Evolutionary conservation across 2,113 vertebrate genomes (phyloP), one percentile per base, ranked within the genome.

Genomic region (Catharus minimus): DNA sequence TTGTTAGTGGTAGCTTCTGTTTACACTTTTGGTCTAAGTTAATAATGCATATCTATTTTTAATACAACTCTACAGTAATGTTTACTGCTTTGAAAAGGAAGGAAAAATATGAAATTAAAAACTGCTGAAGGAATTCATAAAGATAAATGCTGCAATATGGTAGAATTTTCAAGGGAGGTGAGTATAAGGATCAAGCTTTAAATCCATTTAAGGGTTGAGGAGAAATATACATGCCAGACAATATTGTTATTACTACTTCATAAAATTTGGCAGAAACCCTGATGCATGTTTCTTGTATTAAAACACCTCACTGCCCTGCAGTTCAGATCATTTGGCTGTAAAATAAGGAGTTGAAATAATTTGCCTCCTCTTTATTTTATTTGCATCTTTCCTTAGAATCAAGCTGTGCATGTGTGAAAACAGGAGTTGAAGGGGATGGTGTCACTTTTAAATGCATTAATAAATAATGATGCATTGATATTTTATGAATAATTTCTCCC

Each of bases 81-180:
- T 73, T 79, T 76, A 66, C 43, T 92, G 44, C 69, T 89, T 82
- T 66, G 79, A 82, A 94, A 96, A 79, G 10, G 36, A 81, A 74
- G 19, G 3, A 17, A 47, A 47, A 5, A 10, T 3, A 5, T 21
- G 33, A 89, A 81, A 94, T 94, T 75, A 92, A 88, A 89, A 92
- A 82, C 58, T 0, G 0, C 66, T 84, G 38, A 62, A 90, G 73
- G 73, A 95, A 77, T 77, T 57, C 0, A 1, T 95, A 71, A 92
- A 94, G 64, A 95, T 74, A 88, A 90, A 85, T 84, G 38, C 20
- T 94, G 58, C 38, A 88, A 75, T 91, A 84, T 66, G 58, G 44
- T 90, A 44, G 73, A 82, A 3, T 90, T 95, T 95, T 95, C 86
- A 86, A 67, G 66, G 69, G 55, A 83, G 39, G 12, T 57, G 53